Evolutionary conservation across 1,140 invertebrate species (phyloP), one percentile per base, ranked within the genome.

Genomic region (Drosophila athabasca): DNA sequence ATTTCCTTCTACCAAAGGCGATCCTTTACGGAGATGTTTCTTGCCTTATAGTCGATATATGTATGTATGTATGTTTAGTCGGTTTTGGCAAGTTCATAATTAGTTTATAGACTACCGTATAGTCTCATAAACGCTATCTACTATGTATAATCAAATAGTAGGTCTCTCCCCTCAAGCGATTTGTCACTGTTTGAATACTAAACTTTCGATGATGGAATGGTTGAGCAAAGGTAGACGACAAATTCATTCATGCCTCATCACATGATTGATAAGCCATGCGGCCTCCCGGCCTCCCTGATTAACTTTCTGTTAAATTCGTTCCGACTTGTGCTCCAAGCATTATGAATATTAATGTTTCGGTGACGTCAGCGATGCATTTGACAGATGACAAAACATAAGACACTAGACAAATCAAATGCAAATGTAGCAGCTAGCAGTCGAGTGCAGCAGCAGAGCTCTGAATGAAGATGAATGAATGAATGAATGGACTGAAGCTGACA

Each of bases 391-490:
- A 61, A 75, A 75, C 69, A 74, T 51, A 65, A 67, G 45, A 64
- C 62, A 58, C 55, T 60, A 70, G 79, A 57, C 79, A 70, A 53
- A 85, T 85, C 73, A 78, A 71, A 87, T 87, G 69, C 82, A 87
- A 76, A 85, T 70, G 76, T 9, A 39, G 11, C 8, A 46, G 13
- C 59, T 19, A 44, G 57, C 62, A 58, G 11, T 24, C 35, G 19
- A 54, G 31, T 35, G 49, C 9, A 48, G 39, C n/a, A 6, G 46
- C n/a, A 6, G 46, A 65, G 49, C 2, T 3, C 15, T 59, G 62
- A 84, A 84, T 81, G 72, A 84, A 81, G 81, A 84, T 77, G 78
- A 84, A 84, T 84, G 80, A 84, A 84, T 84, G 80, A 61, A 64
- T 48, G 11, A 31, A 26, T 59, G 53, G 62, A 53, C 62, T 43